A percentile compares a stretch with the other conserved stretches of the same genome.
These are phyloP conservation scores for Phainopepla nitens DNA, from an alignment of 2,113 vertebrate species.

Conservation along the genomic window DNA sequence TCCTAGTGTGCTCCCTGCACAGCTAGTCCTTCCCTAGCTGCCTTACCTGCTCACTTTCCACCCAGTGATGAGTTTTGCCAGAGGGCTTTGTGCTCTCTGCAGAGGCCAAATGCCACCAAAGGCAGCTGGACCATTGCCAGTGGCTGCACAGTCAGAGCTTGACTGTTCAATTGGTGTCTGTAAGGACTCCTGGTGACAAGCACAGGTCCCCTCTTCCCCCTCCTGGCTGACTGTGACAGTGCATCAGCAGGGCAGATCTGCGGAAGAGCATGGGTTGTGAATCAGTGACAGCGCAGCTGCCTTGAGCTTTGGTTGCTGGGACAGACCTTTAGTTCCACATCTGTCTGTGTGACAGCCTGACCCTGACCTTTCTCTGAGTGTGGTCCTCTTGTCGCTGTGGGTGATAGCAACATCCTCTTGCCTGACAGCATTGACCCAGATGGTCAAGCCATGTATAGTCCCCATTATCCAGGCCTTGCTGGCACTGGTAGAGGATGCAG, in stretches of 20 bases:
- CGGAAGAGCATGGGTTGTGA: neutral
- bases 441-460: neutral
- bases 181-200: neutral
- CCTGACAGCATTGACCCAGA: neutral
- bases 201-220: neutral
- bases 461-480: neutral
- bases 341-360: neutral
- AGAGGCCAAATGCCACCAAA: neutral
- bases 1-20: neutral
- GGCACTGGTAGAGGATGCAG: neutral
- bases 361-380: neutral
- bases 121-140: fast-evolving
- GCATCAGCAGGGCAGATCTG: neutral
- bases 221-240: neutral
- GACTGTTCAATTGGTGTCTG: neutral
- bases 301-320: neutral
- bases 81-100: neutral
- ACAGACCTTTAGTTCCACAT: neutral
- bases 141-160: neutral
- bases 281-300: neutral
- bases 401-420: neutral
- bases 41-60: neutral
- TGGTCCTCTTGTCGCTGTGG: neutral
- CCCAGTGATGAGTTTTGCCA: neutral
- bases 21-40: neutral